Evolutionary conservation across 2,888 invertebrate genomes (phyloP), one percentile per base, ranked within the genome.

Genomic region (Athalia rosae): DNA sequence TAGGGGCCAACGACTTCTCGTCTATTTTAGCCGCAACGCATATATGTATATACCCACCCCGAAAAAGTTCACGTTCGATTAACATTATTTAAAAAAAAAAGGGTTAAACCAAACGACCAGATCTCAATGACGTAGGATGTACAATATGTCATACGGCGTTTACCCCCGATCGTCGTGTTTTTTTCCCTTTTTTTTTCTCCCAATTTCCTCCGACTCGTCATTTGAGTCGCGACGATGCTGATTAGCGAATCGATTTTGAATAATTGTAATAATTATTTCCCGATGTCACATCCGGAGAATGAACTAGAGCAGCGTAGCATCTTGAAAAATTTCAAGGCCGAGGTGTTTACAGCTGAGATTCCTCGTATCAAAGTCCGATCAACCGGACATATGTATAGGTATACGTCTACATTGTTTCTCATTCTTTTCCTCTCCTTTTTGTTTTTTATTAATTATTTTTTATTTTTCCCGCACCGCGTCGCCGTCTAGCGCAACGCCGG

Each of bases 271-370:
- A 43, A 62, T 66, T 5, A 67, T 6, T 56, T 43, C 6, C 11
- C 3, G 7, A 69, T 69, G 53, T 53, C 41, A 41, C 45, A 28
- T 28, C 28, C 28, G 2, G 4, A 41, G 69, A 58, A 56, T 56
- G 56, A 71, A 71, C 71, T 45, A 50, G 71, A 58, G 71, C 71
- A 71, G 13, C 45, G 13, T 28, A 28, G 28, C 28, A 28, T 28
- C 28, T 28, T 45, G 45, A 58, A 71, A 7, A 71, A 58, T 58
- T 71, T n/a, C 58, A 71, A 41, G 71, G 56, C 58, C 71, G 58
- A n/a, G 56, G 4, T 71, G 71, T 71, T 71, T 43, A 45, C 58
- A 58, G 45, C 43, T 56, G 11, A 8, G 56, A 11, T 67, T 41
- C 28, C 45, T 13, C 53, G 67, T 67, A 67, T 67, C 67, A 53